These are phyloP conservation scores for Semnornis frantzii DNA, from an alignment of 2,113 vertebrate species.

Conservation along the genomic window DNA sequence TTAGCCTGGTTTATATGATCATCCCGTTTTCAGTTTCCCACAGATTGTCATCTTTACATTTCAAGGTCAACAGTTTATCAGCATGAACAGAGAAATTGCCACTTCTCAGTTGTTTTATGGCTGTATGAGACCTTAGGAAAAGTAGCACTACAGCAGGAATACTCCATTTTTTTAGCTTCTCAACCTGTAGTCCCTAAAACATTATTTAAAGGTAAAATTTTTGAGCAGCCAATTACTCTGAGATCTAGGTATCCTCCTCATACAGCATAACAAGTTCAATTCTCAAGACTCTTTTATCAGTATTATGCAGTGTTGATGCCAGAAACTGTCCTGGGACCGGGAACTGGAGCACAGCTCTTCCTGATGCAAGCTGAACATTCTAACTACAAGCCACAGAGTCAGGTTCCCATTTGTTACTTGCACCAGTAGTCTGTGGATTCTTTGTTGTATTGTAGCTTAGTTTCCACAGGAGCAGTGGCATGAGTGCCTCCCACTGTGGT, in stretches of 20 bases:
- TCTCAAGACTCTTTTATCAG: neutral
- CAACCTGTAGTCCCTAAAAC: neutral
- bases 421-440: neutral
- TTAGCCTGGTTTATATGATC: neutral
- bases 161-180: neutral
- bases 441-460: neutral
- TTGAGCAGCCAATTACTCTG: neutral
- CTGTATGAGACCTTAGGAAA: neutral
- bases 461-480: neutral
- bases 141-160: neutral
- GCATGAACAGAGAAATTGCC: neutral
- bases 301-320: neutral
- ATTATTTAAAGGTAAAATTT: neutral
- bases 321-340: neutral
- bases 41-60: neutral
- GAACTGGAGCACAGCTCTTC: neutral
- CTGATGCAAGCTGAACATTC: neutral
- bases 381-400: neutral
- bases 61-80: neutral
- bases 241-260: neutral
- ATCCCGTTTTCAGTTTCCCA: neutral
- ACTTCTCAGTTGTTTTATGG: neutral
- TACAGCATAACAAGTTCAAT: neutral
- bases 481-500: neutral
- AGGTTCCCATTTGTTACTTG: neutral